Base-by-base conservation (phyloP, 2,797 vertebrate genomes). In the Coccyzus lansbergi region DNA sequence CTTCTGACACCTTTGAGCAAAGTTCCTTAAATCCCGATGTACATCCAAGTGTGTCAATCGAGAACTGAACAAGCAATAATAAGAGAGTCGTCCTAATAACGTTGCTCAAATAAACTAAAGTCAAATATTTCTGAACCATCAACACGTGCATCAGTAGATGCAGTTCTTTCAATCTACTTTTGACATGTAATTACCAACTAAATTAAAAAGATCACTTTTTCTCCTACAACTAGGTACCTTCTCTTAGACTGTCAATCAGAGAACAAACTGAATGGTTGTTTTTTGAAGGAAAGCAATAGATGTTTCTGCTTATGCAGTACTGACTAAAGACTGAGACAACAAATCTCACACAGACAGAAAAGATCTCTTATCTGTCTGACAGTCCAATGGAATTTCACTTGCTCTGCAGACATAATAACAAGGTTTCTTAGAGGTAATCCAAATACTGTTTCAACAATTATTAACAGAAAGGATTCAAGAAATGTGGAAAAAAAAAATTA, bases 71-170 rank as follows among this genome's bases (percentile, higher is more conserved):
- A 71, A 91, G 14, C 44, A 83, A 85, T 75, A 60, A 22, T 17
- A 86, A 53, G 36, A 74, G 88, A 90, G 42, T 89, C 11, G 7
- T 36, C 29, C 16, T 87, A 83, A 60, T 15, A 72, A 36, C 3
- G 5, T 63, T 80, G 64, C 13, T 74, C 28, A 90, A 92, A 88
- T 92, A 83, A 94, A 92, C 89, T 87, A 91, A 75, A 93, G n/a
- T 5, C 5, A 3, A 42, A 19, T 72, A 92, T 77, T 83, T 92
- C 84, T 78, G 44, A 79, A 63, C 34, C 51, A 82, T 58, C 63
- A 84, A n/a, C 5, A 71, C 6, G 22, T 48, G 46, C 48, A 76
- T 65, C 34, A 85, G 34, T 38, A 88, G 69, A 62, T 33, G 11
- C n/a, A 64, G 34, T 76, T 83, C 79, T 38, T 59, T 78, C 64